These are phyloP conservation scores for Callipepla squamata DNA, from an alignment of 2,113 vertebrate species.

Conservation along the genomic window DNA sequence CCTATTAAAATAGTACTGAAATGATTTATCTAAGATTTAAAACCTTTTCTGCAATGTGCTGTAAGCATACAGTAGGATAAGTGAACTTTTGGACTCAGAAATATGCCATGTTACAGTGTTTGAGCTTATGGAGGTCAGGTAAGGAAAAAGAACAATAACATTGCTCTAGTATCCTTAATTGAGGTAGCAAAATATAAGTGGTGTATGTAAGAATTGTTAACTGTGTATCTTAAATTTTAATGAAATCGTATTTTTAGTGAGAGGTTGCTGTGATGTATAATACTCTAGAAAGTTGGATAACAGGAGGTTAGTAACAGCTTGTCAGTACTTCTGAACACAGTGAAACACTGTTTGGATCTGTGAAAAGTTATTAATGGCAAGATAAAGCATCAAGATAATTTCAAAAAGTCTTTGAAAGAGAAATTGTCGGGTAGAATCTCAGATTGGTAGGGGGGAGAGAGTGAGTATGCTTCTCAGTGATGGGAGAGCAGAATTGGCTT, in stretches of 20 bases:
- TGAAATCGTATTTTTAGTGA: not conserved
- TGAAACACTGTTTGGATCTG: not conserved
- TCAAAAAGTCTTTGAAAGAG: not conserved
- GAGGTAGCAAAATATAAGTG: not conserved
- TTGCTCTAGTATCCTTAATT: not conserved
- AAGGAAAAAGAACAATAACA: not conserved
- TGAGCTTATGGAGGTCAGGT: not conserved
- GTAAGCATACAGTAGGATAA: not conserved
- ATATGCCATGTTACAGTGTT: not conserved
- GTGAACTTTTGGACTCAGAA: not conserved
- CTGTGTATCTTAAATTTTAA: not conserved
- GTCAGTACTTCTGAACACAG: not conserved
- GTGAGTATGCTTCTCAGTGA: not conserved
- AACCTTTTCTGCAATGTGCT: not conserved
- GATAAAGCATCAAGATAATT: not conserved
- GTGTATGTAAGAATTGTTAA: not conserved
- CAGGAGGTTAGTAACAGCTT: not conserved
- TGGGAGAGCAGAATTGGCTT: not conserved
- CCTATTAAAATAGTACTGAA: not conserved
- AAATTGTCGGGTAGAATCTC: not conserved
- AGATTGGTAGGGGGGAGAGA: not conserved
- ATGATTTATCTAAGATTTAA: not conserved
- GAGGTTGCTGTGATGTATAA: not conserved
- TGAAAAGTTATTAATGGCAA: not conserved
- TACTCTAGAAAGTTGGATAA: not conserved